These are phyloP conservation scores for Deladenus siricidicola DNA, from an alignment of 2,888 invertebrate genomes.

Conservation along the genomic window DNA sequence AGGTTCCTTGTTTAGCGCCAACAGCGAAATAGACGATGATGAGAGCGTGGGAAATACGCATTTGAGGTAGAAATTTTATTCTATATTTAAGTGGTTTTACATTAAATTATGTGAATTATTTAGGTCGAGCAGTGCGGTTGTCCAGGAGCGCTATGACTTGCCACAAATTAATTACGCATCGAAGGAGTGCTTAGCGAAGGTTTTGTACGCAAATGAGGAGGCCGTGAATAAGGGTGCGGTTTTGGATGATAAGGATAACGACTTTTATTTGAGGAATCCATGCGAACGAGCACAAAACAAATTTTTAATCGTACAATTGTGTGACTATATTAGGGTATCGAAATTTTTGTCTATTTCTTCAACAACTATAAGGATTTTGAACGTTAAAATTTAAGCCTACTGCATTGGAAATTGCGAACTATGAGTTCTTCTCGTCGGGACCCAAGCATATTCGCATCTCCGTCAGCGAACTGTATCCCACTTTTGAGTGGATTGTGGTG, in stretches of 20 bases:
- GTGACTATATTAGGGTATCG: conserved; percentile 77
- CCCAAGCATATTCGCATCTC: conserved; percentile 78
- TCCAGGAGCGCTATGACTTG: neutral
- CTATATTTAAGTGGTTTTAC: neutral
- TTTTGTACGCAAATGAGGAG: conserved; percentile 62
- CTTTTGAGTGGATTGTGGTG: conserved; percentile 80
- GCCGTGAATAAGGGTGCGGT: conserved; percentile 72
- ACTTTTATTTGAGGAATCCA: conserved; percentile 94
- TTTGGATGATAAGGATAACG: conserved; percentile 65
- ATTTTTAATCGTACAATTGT: conserved; percentile 82
- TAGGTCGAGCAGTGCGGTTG: neutral
- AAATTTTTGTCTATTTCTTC: neutral
- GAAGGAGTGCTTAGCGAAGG: conserved; percentile 91
- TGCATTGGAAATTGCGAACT: conserved; percentile 82
- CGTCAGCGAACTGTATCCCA: conserved; percentile 77
- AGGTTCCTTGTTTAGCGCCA: neutral
- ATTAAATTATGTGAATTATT: neutral
- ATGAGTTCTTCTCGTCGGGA: conserved; percentile 92
- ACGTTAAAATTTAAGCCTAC: conserved; percentile 65
- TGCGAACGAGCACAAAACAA: conserved; percentile 64
- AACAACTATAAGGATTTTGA: neutral
- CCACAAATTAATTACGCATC: conserved; percentile 84
- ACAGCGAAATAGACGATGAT: neutral
- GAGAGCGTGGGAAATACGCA: neutral
- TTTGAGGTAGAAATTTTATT: neutral